Evolutionary conservation across 2,113 vertebrate genomes (phyloP), one percentile per base, ranked within the genome.

Genomic region (Ictalurus punctatus): DNA sequence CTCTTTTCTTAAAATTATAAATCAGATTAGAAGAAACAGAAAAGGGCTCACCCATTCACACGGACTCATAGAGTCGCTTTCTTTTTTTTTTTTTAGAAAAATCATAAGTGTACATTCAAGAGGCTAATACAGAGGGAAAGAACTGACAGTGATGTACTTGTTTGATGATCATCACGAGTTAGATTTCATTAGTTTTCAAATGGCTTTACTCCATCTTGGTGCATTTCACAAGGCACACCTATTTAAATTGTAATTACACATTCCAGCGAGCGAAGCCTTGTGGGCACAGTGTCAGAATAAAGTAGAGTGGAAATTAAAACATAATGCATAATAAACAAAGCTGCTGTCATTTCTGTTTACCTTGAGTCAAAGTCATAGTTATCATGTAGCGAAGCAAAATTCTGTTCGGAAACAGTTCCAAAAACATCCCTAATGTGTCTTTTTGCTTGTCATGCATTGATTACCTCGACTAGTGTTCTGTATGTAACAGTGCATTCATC

Each of bases 201-300:
- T 74, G 40, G 40, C 56, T 65, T 85, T 83, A 37, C 14, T 48
- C 7, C 14, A 59, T 87, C 44, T 58, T 82, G 76, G 44, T 82
- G 79, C 69, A 48, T 86, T 71, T 73, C 52, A 23, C 23, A 58
- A 19, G 48, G 34, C 44, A n/a, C 4, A 37, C 65, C 58, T 83
- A 86, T 86, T 89, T 81, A 89, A 78, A 86, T 86, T 86, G 76
- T 73, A 81, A 85, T 86, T 86, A 86, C 44, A 52, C 65, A 86
- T 86, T 89, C 76, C 69, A 82, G 65, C n/a, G 7, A 74, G 88
- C 19, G 4, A 82, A 82, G 79, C 84, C 88, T 86, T 86, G 84
- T 86, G 84, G 88, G 85, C 76, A 82, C 27, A 86, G 78, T 81
- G 79, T 89, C 88, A 86, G 44, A 89, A 89, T 82, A 86, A 73